Evolutionary conservation across 2,797 vertebrate genomes (phyloP).

Genomic region (Falco columbarius): DNA sequence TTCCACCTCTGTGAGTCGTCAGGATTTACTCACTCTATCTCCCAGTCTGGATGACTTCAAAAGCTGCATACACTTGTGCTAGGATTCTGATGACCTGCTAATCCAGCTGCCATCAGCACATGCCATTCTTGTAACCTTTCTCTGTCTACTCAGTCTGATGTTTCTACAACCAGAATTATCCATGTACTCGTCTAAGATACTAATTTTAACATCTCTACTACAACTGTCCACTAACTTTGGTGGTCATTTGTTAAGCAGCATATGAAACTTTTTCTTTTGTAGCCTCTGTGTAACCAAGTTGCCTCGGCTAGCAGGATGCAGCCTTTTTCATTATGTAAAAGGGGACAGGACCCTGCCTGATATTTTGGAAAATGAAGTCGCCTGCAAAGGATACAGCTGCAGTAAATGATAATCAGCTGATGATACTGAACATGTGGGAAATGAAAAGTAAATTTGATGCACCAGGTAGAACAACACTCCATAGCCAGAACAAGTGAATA

Average conservation of each 20-base stretch:
- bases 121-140: background rate
- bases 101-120: background rate
- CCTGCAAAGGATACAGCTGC: background rate
- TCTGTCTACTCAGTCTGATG: background rate
- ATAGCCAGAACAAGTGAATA: background rate
- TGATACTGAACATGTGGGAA: background rate
- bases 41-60: background rate
- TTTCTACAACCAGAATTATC: background rate
- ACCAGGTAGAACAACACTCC: background rate
- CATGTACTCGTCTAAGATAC: background rate
- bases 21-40: slow-evolving; percentile 10
- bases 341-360: background rate
- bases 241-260: background rate
- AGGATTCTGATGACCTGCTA: background rate
- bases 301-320: background rate
- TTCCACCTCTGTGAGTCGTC: background rate
- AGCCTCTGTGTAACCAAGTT: background rate
- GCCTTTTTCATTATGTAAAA: background rate
- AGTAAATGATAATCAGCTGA: background rate
- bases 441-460: background rate
- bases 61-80: background rate
- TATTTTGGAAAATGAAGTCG: background rate
- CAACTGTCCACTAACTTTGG: background rate
- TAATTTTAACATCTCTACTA: background rate
- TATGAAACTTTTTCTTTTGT: background rate